Conservation (phyloP, 2,888 invertebrate species). For the Apotomis capreana region DNA sequence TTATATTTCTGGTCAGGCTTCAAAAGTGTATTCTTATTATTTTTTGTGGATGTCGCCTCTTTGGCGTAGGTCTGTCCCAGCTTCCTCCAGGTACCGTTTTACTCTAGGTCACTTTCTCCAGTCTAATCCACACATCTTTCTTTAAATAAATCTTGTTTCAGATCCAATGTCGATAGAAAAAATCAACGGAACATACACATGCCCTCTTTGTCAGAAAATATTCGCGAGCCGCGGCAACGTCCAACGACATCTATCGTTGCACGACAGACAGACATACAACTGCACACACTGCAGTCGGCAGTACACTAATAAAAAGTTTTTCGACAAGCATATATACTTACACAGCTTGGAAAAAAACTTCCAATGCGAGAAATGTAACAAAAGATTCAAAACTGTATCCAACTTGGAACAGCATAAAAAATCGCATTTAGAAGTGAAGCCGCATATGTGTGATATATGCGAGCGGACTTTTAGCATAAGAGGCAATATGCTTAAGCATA, state of each 20-base stretch:
- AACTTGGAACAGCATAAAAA: constrained; percentile 39
- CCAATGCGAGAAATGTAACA: constrained; percentile 35
- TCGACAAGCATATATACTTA: constrained; percentile 39
- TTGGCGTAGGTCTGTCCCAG: too few species aligned
- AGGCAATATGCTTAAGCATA: constrained; percentile 46
- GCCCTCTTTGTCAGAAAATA: constrained; percentile 48
- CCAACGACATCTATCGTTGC: constrained; percentile 46
- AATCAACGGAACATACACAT: constrained; percentile 43
- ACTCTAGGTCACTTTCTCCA: too few species aligned
- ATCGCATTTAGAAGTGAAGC: constrained; percentile 37
- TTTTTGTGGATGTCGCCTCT: too few species aligned
- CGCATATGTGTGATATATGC: constrained; percentile 37
- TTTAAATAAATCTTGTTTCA: constrained; percentile 3
- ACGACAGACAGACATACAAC: constrained; percentile 47
- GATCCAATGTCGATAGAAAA: neutral
- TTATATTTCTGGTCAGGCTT: too few species aligned
- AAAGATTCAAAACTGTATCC: constrained; percentile 32
- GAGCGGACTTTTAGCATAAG: constrained; percentile 27
- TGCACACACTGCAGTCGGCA: constrained; percentile 50
- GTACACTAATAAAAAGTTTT: constrained; percentile 33
- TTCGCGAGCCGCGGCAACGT: constrained; percentile 48
- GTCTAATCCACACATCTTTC: too few species aligned
- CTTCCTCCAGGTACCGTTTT: too few species aligned
- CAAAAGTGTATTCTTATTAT: too few species aligned
- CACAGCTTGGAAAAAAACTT: constrained; percentile 42